Conservation (phyloP, 2,888 invertebrate genomes). For the Machimus atricapillus region DNA sequence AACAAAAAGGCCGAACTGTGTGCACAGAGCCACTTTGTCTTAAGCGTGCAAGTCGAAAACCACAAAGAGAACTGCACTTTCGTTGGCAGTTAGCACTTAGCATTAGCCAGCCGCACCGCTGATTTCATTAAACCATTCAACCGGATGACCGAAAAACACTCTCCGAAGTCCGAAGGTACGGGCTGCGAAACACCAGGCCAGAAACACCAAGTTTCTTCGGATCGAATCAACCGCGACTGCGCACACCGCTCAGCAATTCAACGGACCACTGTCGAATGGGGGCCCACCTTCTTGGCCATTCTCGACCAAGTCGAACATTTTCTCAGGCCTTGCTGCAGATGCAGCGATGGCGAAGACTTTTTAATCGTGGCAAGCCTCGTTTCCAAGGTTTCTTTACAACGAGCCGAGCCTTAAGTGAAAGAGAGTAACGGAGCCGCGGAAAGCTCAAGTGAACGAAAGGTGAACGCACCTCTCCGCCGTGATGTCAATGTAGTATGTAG, state of each 20-base stretch:
- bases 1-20: not conserved
- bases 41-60: not conserved
- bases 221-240: not conserved
- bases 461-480: not conserved
- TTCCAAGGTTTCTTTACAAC: not conserved
- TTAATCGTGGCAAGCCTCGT: not conserved
- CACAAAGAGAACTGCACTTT: not conserved
- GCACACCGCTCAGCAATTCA: slow-evolving; percentile 24
- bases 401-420: not conserved
- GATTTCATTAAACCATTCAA: slow-evolving; percentile 3
- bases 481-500: not conserved
- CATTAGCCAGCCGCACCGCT: not conserved
- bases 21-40: not conserved
- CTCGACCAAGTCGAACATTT: slow-evolving; percentile 21
- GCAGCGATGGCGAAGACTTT: not conserved
- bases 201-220: not conserved
- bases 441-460: slow-evolving; percentile 13
- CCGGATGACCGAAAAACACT: slow-evolving; percentile 32
- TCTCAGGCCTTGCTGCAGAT: not conserved
- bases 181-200: not conserved
- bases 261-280: slow-evolving; percentile 44
- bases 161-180: not conserved
- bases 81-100: not conserved
- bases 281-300: slow-evolving; percentile 23
- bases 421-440: slow-evolving; percentile 11